Conservation (phyloP, 2,113 vertebrate genomes). For the Clarias macrocephalus region DNA sequence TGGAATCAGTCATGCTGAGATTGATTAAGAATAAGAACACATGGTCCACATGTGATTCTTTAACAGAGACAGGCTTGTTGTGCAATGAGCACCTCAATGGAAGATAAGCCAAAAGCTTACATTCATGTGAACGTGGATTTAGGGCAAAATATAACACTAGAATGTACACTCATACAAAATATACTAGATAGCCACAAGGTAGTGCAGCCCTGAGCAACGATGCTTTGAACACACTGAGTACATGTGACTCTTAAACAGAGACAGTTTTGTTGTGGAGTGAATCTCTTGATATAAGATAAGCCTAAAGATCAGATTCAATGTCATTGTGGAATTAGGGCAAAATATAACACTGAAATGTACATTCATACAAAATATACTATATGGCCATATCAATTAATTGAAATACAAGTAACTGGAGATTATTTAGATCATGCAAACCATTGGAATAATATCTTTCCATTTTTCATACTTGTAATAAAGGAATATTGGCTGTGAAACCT, state of each 20-base stretch:
- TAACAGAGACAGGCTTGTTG: conserved; percentile 47
- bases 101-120: background rate
- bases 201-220: background rate
- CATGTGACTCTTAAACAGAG: conserved; percentile 57
- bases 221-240: background rate
- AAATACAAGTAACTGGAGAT: too few species aligned
- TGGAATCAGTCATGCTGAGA: conserved; percentile 12
- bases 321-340: background rate
- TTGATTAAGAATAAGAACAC: conserved; percentile 30
- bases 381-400: background rate
- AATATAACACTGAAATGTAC: background rate
- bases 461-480: too few species aligned
- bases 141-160: background rate
- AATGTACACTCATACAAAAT: background rate
- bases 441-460: too few species aligned
- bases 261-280: conserved; percentile 32
- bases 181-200: background rate
- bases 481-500: too few species aligned
- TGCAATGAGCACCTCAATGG: background rate
- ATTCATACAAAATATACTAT: background rate
- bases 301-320: background rate
- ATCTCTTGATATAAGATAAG: background rate
- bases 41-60: conserved; percentile 51
- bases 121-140: background rate
- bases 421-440: too few species aligned